Evolutionary conservation across 2,113 vertebrate species (phyloP).

Genomic region (Lagenorhynchus albirostris): DNA sequence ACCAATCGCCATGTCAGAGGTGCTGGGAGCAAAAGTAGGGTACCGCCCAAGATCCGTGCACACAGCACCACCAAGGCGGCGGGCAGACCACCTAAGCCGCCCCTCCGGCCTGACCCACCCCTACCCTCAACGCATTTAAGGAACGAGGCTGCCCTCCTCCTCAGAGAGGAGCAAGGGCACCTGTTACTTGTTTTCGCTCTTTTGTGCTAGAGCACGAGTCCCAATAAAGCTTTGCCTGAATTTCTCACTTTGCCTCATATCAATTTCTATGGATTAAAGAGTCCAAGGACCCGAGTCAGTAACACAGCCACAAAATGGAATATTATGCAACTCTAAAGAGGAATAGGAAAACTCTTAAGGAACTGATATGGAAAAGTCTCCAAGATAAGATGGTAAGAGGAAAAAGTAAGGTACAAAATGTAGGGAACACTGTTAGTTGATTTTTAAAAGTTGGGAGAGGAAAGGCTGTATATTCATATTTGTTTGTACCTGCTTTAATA

Average conservation of each 20-base stretch:
- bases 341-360: neutral
- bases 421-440: neutral
- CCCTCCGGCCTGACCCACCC: neutral
- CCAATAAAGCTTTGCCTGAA: neutral
- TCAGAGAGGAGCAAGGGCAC: neutral
- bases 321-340: neutral
- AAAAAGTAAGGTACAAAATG: neutral
- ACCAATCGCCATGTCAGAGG: neutral
- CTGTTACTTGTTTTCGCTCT: neutral
- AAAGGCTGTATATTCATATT: neutral
- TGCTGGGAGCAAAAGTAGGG: neutral
- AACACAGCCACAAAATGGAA: neutral
- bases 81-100: neutral
- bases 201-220: neutral
- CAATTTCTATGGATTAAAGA: neutral
- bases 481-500: neutral
- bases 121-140: neutral
- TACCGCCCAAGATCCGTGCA: accelerated
- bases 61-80: neutral
- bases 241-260: neutral
- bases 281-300: neutral
- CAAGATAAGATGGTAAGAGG: neutral
- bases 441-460: neutral
- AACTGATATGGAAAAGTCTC: neutral
- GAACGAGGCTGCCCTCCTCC: neutral